Conservation (phyloP, 2,113 vertebrate species). For the Aegypius monachus region DNA sequence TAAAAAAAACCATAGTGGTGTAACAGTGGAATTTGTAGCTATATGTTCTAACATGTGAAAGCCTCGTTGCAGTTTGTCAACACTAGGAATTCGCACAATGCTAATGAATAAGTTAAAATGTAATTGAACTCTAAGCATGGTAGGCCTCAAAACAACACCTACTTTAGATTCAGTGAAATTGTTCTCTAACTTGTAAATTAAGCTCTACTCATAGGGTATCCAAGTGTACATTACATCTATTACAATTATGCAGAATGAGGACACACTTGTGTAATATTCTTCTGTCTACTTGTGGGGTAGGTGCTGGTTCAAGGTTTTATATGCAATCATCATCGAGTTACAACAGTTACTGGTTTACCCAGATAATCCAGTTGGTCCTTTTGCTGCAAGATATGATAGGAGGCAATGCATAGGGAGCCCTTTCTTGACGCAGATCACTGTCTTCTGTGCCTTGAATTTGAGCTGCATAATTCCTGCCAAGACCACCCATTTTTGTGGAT, state of each 20-base stretch:
- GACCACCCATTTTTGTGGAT: background rate
- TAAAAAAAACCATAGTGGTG: background rate
- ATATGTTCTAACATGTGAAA: background rate
- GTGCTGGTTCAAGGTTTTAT: background rate
- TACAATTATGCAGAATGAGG: background rate
- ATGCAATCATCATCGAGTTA: rapidly evolving
- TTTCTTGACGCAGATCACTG: background rate
- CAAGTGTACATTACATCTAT: background rate
- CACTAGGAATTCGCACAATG: background rate
- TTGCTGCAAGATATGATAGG: background rate
- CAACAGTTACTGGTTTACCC: background rate
- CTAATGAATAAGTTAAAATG: background rate
- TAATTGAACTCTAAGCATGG: background rate
- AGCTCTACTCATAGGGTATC: background rate
- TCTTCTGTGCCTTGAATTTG: background rate
- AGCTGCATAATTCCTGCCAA: background rate
- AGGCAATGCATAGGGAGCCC: background rate
- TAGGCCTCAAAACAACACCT: background rate
- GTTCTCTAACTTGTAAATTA: background rate
- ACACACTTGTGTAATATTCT: background rate
- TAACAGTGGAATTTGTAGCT: background rate
- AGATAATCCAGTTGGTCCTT: background rate
- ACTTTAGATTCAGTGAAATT: background rate
- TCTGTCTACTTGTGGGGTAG: background rate
- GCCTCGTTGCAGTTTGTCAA: background rate